A percentile compares a stretch with the other conserved stretches of the same genome.
These are phyloP conservation scores for Tetramorium parvispinum DNA, from an alignment of 1,140 invertebrate genomes.

Conservation along the genomic window DNA sequence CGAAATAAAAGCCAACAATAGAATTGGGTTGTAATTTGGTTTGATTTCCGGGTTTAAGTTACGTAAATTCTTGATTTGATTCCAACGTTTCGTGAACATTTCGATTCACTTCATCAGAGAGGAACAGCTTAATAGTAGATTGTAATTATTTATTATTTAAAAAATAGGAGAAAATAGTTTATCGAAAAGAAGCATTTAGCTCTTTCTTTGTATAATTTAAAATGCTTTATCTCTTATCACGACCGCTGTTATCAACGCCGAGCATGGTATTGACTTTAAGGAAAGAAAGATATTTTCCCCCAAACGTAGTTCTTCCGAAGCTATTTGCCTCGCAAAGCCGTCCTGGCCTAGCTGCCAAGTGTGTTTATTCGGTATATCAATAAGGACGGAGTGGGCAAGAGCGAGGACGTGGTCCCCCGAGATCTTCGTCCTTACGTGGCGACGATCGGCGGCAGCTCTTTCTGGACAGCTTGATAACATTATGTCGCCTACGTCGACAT, in stretches of 20 bases:
- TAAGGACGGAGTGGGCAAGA: conserved; percentile 72
- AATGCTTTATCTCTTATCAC: background rate
- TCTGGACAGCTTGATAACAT: conserved; percentile 74
- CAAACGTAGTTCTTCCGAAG: conserved; percentile 31
- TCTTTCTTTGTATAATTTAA: background rate
- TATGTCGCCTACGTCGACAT: conserved; percentile 74
- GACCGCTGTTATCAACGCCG: conserved; percentile 13
- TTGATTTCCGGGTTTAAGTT: no score
- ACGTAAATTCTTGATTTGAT: no score
- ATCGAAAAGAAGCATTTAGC: background rate
- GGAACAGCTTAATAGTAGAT: no score
- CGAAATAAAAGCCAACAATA: background rate
- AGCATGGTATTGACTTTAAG: conserved; percentile 59
- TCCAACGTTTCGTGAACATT: no score
- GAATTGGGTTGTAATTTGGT: background rate
- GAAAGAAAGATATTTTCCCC: conserved; percentile 27
- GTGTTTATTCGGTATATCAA: conserved; percentile 80
- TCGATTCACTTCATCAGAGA: no score
- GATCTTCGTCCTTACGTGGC: conserved; percentile 54
- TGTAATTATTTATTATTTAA: background rate
- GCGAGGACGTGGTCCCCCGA: conserved; percentile 63
- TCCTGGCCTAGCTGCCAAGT: conserved; percentile 71
- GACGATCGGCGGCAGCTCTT: conserved; percentile 38
- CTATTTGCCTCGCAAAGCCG: conserved; percentile 75
- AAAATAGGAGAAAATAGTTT: background rate